phyloP scores from a whole-genome alignment of 1,140 invertebrate genomes.

The Bombus terrestris region DNA sequence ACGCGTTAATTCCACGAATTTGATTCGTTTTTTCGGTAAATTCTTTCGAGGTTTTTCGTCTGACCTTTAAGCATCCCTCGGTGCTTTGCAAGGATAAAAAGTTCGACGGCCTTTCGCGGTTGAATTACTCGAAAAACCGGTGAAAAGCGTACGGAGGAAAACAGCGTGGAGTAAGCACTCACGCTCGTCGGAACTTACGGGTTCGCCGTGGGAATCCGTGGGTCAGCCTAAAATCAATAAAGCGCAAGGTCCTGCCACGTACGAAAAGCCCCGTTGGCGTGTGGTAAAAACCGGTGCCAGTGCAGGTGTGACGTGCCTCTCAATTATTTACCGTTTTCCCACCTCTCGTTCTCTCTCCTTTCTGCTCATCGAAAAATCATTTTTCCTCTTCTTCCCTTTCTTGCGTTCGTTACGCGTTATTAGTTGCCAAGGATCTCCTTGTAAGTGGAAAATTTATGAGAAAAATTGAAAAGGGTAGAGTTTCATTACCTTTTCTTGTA shows the following conservation, averaged over 20 bases:
- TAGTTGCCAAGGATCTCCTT: not conserved
- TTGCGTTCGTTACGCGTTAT: not conserved
- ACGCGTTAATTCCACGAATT: no score
- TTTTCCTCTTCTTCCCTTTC: not conserved
- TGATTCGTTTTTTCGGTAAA: not conserved
- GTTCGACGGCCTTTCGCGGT: not conserved
- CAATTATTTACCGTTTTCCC: conserved; percentile 23
- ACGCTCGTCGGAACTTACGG: conserved; percentile 38
- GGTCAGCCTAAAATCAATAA: conserved; percentile 71
- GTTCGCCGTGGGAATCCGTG: conserved; percentile 59
- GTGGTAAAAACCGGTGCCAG: conserved; percentile 1
- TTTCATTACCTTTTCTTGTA: no score
- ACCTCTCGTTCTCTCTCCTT: no score
- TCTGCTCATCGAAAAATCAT: not conserved
- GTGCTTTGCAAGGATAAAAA: not conserved
- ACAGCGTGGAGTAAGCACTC: conserved; percentile 12
- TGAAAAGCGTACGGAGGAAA: not conserved
- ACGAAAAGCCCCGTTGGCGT: conserved; percentile 48
- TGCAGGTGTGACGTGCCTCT: not conserved
- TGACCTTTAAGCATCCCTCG: not conserved
- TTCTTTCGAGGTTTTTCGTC: not conserved
- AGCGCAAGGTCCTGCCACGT: conserved; percentile 64
- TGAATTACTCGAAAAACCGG: not conserved
- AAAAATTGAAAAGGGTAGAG: not conserved
- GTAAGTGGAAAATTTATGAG: not conserved